phyloP scores from a whole-genome alignment of 2,113 vertebrate species.

The Riparia riparia region DNA sequence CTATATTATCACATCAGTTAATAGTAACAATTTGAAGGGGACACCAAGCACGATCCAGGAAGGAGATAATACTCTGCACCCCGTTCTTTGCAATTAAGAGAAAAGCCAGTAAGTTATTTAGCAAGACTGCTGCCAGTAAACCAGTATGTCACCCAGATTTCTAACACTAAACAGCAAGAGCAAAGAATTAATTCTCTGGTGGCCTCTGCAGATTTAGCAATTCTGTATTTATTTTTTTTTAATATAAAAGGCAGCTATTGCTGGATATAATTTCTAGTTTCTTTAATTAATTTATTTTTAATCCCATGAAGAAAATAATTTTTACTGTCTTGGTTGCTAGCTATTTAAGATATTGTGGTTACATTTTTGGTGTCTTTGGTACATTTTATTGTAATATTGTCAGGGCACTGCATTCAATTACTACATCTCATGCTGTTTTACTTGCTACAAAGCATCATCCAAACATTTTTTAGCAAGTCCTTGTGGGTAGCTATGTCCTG shows the following conservation, averaged over 20 bases:
- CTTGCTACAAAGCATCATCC: conserved; percentile 8
- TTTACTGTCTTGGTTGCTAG: neutral
- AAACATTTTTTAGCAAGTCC: conserved; percentile 20
- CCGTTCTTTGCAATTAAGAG: neutral
- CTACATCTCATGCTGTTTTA: conserved; percentile 35
- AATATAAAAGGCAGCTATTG: neutral
- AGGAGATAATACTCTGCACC: neutral
- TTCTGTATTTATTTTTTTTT: neutral
- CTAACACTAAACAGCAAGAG: neutral
- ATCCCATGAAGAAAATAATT: conserved; percentile 46
- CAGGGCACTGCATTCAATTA: conserved; percentile 56
- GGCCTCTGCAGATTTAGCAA: neutral
- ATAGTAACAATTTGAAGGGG: neutral
- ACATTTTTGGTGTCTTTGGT: conserved; percentile 38
- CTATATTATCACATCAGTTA: neutral
- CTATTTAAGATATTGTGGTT: conserved; percentile 48
- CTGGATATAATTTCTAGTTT: conserved; percentile 6
- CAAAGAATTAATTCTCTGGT: conserved; percentile 1
- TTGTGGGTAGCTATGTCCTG: neutral
- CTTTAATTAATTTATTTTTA: conserved; percentile 53
- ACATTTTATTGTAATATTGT: conserved; percentile 40
- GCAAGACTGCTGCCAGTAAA: conserved; percentile 29
- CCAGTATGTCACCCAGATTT: neutral
- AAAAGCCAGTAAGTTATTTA: neutral
- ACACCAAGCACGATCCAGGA: neutral